A percentile compares a stretch with the other conserved stretches of the same genome.
Evolutionary conservation across 1,140 invertebrate genomes (phyloP).

Genomic region (Frieseomelitta varia): DNA sequence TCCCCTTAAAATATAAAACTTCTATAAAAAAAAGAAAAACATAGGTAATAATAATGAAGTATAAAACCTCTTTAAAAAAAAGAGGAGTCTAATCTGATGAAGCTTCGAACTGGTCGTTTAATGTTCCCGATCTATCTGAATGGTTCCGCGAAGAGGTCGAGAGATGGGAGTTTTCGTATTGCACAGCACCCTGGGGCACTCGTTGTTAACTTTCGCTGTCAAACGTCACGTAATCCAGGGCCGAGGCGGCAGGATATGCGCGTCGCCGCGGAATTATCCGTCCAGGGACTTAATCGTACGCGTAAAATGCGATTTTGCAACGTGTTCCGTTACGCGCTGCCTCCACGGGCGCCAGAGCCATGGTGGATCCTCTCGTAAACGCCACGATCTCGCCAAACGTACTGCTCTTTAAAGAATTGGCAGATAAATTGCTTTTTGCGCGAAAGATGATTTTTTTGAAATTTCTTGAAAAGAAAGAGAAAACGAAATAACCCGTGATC

Average conservation of each 20-base stretch:
- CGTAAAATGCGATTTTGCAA: slow-evolving; percentile 45
- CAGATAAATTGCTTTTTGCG: background rate
- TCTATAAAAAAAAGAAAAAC: background rate
- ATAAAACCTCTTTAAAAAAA: background rate
- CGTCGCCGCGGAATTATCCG: slow-evolving; percentile 19
- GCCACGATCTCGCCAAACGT: background rate
- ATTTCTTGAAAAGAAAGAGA: too few relatives aligned
- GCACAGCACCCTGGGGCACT: slow-evolving; percentile 38
- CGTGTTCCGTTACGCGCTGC: slow-evolving; percentile 39
- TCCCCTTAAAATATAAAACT: background rate
- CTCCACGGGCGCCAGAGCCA: background rate
- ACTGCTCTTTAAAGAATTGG: background rate
- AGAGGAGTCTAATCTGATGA: background rate
- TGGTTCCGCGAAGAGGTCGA: slow-evolving; percentile 22
- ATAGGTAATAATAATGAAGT: too few relatives aligned
- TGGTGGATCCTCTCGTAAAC: background rate
- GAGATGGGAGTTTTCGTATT: slow-evolving; percentile 29
- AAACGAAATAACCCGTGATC: too few relatives aligned
- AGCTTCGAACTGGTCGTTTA: background rate
- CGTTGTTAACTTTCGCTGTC: slow-evolving; percentile 71
- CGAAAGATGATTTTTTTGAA: background rate
- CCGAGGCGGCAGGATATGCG: slow-evolving; percentile 36
- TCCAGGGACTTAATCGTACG: slow-evolving; percentile 25
- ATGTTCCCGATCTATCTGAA: slow-evolving; percentile 12
- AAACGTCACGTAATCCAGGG: slow-evolving; percentile 68